phyloP scores from a whole-genome alignment of 2,888 invertebrate species.

The Eupithecia vulgata region DNA sequence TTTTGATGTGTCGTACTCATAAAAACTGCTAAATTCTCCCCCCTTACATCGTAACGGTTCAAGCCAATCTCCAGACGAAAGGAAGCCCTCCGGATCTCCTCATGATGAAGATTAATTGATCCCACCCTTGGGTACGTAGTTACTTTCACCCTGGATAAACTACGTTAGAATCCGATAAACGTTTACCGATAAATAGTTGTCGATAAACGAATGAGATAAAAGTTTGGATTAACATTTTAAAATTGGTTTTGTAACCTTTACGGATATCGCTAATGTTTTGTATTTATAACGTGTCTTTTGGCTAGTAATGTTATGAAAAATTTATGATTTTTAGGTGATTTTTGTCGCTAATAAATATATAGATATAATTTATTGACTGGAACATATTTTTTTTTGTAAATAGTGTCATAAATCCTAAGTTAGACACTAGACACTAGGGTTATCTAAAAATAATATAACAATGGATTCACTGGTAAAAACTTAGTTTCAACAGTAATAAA shows the following conservation, averaged over 20 bases:
- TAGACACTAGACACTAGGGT: too few relatives aligned
- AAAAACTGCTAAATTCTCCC: background rate
- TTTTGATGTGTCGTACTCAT: background rate
- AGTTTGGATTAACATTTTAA: background rate
- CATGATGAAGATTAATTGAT: conserved; percentile 60
- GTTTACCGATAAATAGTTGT: conserved; percentile 41
- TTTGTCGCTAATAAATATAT: too few relatives aligned
- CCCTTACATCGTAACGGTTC: conserved; percentile 9
- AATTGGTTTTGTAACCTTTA: too few relatives aligned
- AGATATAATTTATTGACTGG: too few relatives aligned
- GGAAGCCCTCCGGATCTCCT: conserved; percentile 41
- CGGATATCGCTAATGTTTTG: too few relatives aligned
- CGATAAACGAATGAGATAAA: background rate
- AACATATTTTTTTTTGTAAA: too few relatives aligned
- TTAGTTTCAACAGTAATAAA: background rate
- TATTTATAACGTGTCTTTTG: too few relatives aligned
- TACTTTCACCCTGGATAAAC: conserved; percentile 47
- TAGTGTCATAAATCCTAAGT: too few relatives aligned
- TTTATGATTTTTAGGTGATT: too few relatives aligned
- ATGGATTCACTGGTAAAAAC: background rate
- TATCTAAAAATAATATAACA: too few relatives aligned
- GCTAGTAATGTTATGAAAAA: too few relatives aligned
- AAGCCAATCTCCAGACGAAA: conserved; percentile 36
- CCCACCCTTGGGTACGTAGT: conserved; percentile 41
- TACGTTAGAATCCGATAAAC: conserved; percentile 43